A percentile compares a stretch with the other conserved stretches of the same genome.
Conservation (phyloP, 2,113 vertebrate genomes). For the Cinclus cinclus region DNA sequence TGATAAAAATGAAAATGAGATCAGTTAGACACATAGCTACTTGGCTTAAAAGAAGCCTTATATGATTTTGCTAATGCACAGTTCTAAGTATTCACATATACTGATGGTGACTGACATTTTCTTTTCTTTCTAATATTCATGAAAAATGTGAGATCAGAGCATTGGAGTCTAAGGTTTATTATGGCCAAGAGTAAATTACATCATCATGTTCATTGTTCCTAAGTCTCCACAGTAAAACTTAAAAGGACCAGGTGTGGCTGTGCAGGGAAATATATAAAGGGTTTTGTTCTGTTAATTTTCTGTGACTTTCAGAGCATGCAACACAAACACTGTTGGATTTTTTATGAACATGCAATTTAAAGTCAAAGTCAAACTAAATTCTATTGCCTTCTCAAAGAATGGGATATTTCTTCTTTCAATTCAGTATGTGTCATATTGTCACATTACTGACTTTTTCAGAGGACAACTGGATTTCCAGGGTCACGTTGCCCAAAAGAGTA, state of each 20-base stretch:
- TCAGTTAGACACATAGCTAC: not conserved
- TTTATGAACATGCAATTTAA: not conserved
- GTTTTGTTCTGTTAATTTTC: not conserved
- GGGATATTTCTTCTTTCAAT: not conserved
- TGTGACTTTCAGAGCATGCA: not conserved
- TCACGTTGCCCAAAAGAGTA: not conserved
- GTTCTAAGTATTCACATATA: not conserved
- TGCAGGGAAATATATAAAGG: not conserved
- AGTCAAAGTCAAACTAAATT: not conserved
- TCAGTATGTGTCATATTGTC: not conserved
- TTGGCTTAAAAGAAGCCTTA: not conserved
- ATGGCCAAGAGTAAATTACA: constrained; percentile 17
- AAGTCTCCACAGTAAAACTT: not conserved
- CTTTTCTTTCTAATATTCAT: not conserved
- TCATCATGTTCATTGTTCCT: not conserved
- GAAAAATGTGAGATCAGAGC: constrained; percentile 3
- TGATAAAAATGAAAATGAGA: not conserved
- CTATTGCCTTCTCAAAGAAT: not conserved
- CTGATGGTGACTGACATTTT: not conserved
- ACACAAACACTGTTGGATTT: not conserved
- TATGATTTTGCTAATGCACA: not conserved
- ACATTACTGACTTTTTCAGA: not conserved
- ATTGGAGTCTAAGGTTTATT: not conserved
- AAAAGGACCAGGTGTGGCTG: constrained; percentile 1
- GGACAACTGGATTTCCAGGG: not conserved